Evolutionary conservation across 2,797 vertebrate species (phyloP).

Genomic region (Bradypus variegatus): DNA sequence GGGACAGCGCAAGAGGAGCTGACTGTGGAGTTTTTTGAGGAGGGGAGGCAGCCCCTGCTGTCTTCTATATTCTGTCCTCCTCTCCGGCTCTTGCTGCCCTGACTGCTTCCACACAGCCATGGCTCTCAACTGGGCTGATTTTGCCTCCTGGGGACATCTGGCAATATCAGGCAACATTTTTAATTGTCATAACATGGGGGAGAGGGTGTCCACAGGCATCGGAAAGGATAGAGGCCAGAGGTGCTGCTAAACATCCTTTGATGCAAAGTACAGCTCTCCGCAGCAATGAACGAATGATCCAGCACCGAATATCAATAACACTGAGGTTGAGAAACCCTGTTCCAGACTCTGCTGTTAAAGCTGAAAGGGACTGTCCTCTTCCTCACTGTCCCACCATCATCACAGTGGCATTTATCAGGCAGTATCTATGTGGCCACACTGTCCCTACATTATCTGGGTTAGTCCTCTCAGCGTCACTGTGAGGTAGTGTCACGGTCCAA

Average conservation of each 20-base stretch:
- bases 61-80: not conserved
- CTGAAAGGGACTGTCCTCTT: not conserved
- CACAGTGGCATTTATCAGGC: not conserved
- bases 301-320: not conserved
- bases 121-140: not conserved
- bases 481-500: too few species aligned
- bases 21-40: not conserved
- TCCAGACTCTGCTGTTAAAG: not conserved
- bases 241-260: not conserved
- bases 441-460: not conserved
- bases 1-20: not conserved
- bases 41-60: not conserved
- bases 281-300: not conserved
- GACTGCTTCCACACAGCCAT: not conserved
- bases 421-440: not conserved
- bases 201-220: not conserved
- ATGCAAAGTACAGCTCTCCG: not conserved
- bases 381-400: not conserved
- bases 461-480: not conserved
- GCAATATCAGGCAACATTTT: not conserved
- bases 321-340: not conserved
- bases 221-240: not conserved
- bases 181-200: not conserved
- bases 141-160: not conserved
- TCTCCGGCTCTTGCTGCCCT: not conserved